Conservation (phyloP, 2,113 vertebrate genomes). For the Rhabdornis inornatus region DNA sequence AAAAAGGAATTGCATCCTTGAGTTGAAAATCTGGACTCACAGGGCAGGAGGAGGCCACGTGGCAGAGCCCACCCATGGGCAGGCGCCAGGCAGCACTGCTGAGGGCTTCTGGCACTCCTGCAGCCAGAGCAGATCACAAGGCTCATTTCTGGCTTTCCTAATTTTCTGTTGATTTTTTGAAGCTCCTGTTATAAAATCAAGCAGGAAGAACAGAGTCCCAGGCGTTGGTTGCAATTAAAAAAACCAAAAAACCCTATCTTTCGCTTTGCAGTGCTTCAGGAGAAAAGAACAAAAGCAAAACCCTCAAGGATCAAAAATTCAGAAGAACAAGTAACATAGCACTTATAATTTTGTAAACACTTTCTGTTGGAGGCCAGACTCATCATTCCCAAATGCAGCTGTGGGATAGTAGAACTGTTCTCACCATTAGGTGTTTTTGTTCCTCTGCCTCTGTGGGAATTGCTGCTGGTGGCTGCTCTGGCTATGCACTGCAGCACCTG, state of each 20-base stretch:
- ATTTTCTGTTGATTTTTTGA: background rate
- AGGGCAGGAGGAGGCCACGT: background rate
- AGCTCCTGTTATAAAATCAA: background rate
- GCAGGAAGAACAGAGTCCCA: background rate
- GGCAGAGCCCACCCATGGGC: background rate
- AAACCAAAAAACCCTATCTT: background rate
- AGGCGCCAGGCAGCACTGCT: background rate
- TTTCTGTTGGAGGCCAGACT: background rate
- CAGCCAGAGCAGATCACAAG: background rate
- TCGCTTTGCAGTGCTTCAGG: background rate
- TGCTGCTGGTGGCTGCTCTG: background rate
- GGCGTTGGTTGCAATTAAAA: background rate
- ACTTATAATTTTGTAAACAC: background rate
- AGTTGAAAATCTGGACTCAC: constrained; percentile 42
- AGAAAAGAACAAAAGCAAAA: background rate
- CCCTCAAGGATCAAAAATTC: background rate
- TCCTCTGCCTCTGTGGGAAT: background rate
- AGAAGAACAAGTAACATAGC: background rate
- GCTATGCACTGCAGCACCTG: background rate
- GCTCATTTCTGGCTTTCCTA: background rate
- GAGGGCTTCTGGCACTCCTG: background rate
- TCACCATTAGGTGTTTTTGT: background rate
- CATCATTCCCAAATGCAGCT: background rate
- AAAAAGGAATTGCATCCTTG: constrained; percentile 54
- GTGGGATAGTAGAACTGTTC: background rate